These are phyloP conservation scores for Takifugu flavidus DNA, from an alignment of 2,113 vertebrate species.

Conservation along the genomic window DNA sequence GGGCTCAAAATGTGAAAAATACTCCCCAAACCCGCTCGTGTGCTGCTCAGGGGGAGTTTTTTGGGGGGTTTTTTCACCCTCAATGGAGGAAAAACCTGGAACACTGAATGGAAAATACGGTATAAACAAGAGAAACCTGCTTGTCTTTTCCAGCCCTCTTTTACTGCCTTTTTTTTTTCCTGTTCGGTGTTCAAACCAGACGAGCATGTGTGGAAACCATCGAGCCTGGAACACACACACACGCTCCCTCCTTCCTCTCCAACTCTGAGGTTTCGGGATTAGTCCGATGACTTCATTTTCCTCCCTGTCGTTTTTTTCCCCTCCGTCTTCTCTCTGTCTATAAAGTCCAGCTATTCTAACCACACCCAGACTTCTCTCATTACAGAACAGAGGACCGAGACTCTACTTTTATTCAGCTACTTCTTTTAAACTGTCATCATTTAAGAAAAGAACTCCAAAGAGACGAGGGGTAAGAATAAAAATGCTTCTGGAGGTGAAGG, in stretches of 20 bases:
- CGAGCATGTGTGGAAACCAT: constrained; percentile 60
- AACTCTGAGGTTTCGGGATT: constrained; percentile 61
- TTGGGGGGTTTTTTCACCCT: not conserved
- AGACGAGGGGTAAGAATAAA: no score
- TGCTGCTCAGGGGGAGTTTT: not conserved
- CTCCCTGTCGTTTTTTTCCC: constrained; percentile 25
- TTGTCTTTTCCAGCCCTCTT: not conserved
- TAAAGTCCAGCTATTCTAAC: constrained; percentile 53
- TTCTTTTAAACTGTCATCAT: no score
- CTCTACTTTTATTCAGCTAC: no score
- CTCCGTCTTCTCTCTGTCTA: constrained; percentile 35
- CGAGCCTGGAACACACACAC: constrained; percentile 28
- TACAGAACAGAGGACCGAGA: constrained; percentile 29
- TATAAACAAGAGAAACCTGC: constrained; percentile 16
- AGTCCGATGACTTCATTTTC: constrained; percentile 69
- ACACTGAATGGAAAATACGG: constrained; percentile 43
- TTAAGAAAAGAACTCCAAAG: no score
- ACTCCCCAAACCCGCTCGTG: constrained; percentile 1
- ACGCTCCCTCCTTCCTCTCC: constrained; percentile 9
- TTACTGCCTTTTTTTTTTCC: constrained; percentile 8
- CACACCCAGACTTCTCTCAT: constrained; percentile 68
- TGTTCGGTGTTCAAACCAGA: constrained; percentile 33
- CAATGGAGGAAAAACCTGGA: constrained; percentile 30
- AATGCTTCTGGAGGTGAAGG: no score
- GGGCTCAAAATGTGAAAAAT: constrained; percentile 4